Base-by-base conservation (phyloP, 2,888 invertebrate species). In the Hydrotaea diabolus region DNA sequence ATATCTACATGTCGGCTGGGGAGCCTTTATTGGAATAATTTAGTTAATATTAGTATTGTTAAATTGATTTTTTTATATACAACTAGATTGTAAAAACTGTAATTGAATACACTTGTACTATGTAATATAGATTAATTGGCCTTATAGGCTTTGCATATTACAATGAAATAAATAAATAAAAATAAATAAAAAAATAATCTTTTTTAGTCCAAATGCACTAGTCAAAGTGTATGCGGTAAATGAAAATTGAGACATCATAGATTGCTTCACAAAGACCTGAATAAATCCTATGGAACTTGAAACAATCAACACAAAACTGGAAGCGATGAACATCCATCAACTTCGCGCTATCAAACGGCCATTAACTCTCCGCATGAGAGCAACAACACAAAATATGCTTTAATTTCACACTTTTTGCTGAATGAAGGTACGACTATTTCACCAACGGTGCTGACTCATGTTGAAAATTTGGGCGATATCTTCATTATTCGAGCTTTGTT, bases 401-500 rank as follows among this genome's bases (percentile, higher is more conserved):
- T 15, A 19, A 21, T 66, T 31, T 11, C 39, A 43, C 8, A 17
- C 17, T 71, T 71, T 19, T 71, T 26, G 13, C 77, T 26, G 17
- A 43, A 46, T 2, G 31, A 36, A 1, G 62, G 36, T 1, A 72
- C 71, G 13, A 71, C 59, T 7, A 43, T 77, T 23, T 57, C 71
- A 5, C 77, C 77, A 0, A 73, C 64, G 0, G 79, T 66, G 0
- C 17, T 73, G 2, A 53, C 66, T 13, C 3, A 73, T 0, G 13
- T 79, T 1, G 13, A 36, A 64, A 31, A 64, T 26, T 23, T 8
- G 21, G 64, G 64, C 1, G 73, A 74, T 39, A 26, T 0, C 0
- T 64, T 64, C 13, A 31, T 53, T 21, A 17, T 79, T 7, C 21
- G 73, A 9, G 73, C 73, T 0, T 39, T 74, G 1, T 17, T 79